Percentiles rank a stretch among this genome's conserved stretches.
Evolutionary conservation across 1,140 invertebrate genomes (phyloP).

Genomic region (Hestina assimilis): DNA sequence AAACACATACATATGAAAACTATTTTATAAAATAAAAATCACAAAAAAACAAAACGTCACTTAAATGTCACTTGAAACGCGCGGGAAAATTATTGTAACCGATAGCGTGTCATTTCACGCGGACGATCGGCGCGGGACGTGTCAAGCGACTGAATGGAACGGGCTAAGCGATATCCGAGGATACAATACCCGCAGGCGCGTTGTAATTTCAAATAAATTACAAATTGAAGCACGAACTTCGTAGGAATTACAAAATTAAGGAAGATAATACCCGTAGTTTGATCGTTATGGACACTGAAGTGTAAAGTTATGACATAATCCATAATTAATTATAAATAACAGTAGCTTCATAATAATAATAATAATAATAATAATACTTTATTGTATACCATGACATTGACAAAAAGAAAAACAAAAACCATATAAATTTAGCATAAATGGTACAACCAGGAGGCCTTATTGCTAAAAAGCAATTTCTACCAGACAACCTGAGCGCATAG

Average conservation of each 20-base stretch:
- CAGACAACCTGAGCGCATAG: too few relatives aligned
- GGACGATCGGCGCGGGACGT: constrained; percentile 2
- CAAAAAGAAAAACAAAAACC: too few relatives aligned
- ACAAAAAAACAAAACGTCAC: constrained; percentile 7
- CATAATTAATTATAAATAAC: too few relatives aligned
- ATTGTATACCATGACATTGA: too few relatives aligned
- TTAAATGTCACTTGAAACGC: constrained; percentile 1
- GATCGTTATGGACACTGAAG: neutral
- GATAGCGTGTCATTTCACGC: constrained; percentile 13
- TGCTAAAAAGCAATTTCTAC: too few relatives aligned
- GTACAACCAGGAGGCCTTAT: too few relatives aligned
- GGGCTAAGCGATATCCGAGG: neutral
- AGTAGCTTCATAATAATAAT: too few relatives aligned
- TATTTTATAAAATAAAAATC: neutral
- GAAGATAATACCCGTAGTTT: neutral
- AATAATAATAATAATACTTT: too few relatives aligned
- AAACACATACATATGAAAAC: neutral
- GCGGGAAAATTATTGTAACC: constrained; percentile 20
- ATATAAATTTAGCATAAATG: too few relatives aligned
- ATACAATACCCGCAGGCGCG: constrained; percentile 10
- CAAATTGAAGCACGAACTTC: neutral
- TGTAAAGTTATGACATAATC: neutral
- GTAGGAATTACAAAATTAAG: too few relatives aligned
- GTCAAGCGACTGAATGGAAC: constrained; percentile 18
- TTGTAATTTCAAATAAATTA: neutral